phyloP scores from a whole-genome alignment of 2,113 vertebrate species.

The Thunnus thynnus region DNA sequence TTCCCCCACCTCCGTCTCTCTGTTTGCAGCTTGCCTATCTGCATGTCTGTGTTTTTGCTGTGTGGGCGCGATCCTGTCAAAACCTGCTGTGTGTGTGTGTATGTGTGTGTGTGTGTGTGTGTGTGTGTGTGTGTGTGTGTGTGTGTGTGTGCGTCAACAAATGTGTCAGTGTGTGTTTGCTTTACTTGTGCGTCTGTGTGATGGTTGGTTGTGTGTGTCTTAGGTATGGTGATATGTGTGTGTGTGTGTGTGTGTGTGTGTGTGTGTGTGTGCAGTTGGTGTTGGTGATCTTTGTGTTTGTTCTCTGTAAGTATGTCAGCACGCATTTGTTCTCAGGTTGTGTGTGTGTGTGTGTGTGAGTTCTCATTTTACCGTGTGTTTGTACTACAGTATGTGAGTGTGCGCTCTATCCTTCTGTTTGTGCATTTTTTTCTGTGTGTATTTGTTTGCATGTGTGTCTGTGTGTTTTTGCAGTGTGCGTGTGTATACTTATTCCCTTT shows the following conservation, averaged over 20 bases:
- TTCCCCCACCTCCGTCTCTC: conserved; percentile 46
- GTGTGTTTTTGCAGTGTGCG: not conserved
- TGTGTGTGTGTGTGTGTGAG: conserved; percentile 1
- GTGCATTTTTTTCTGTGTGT: not conserved
- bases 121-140: conserved; percentile 10
- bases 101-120: conserved; percentile 34
- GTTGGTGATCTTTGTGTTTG: conserved; percentile 40
- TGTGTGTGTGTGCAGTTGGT: conserved; percentile 25
- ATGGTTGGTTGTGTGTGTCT: conserved; percentile 21
- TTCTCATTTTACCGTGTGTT: not conserved
- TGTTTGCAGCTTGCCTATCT: conserved; percentile 75
- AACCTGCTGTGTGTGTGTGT: conserved; percentile 66
- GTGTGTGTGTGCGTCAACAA: not conserved
- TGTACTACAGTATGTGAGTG: not conserved
- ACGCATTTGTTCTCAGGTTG: conserved; percentile 33
- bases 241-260: not conserved
- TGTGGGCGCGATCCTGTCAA: conserved; percentile 79
- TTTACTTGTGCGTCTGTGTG: not conserved
- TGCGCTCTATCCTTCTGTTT: not conserved
- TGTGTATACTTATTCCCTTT: conserved; percentile 2
- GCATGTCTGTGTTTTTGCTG: conserved; percentile 79
- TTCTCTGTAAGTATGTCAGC: conserved; percentile 38
- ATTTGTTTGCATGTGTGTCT: not conserved
- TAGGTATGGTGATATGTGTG: not conserved
- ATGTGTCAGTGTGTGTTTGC: conserved; percentile 17